These are phyloP conservation scores for Aspidiotus destructor DNA, from an alignment of 2,888 invertebrate species.

Conservation along the genomic window DNA sequence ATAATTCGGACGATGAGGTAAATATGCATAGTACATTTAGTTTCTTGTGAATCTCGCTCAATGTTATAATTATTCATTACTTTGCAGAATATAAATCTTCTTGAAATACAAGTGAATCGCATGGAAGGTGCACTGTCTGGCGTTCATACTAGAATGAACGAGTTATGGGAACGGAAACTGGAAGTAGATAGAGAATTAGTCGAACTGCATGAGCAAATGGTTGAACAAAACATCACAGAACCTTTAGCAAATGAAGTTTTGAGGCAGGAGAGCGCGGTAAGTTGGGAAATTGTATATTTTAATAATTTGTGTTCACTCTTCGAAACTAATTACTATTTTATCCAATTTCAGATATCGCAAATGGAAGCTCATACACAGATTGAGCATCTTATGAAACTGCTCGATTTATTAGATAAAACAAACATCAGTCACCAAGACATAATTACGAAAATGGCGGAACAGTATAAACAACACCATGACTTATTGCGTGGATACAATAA, in stretches of 20 bases:
- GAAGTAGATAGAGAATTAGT: slow-evolving; percentile 18
- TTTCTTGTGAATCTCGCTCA: not conserved
- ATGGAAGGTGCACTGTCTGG: slow-evolving; percentile 27
- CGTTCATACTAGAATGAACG: slow-evolving; percentile 19
- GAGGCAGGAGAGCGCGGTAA: slow-evolving; percentile 12
- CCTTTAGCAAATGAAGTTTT: slow-evolving; percentile 15
- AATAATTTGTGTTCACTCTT: not conserved
- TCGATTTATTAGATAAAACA: slow-evolving; percentile 2
- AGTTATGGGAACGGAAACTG: slow-evolving; percentile 27
- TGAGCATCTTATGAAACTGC: slow-evolving; percentile 10
- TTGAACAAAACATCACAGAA: slow-evolving; percentile 15
- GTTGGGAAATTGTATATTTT: not conserved
- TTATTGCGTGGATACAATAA: slow-evolving; percentile 47
- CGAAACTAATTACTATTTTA: not conserved
- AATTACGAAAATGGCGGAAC: slow-evolving; percentile 32
- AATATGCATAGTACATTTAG: not conserved
- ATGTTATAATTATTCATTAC: not conserved
- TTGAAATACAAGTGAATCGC: slow-evolving; percentile 19
- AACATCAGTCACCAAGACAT: slow-evolving; percentile 36
- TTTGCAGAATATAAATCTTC: slow-evolving; percentile 10
- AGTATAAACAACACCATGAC: slow-evolving; percentile 33
- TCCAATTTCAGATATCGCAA: slow-evolving; percentile 14
- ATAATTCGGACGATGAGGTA: slow-evolving; percentile 36
- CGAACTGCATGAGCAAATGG: slow-evolving; percentile 13
- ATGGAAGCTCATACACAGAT: slow-evolving; percentile 14